Evolutionary conservation across 2,113 vertebrate species (phyloP).

Genomic region (Sinocyclocheilus rhinocerous): DNA sequence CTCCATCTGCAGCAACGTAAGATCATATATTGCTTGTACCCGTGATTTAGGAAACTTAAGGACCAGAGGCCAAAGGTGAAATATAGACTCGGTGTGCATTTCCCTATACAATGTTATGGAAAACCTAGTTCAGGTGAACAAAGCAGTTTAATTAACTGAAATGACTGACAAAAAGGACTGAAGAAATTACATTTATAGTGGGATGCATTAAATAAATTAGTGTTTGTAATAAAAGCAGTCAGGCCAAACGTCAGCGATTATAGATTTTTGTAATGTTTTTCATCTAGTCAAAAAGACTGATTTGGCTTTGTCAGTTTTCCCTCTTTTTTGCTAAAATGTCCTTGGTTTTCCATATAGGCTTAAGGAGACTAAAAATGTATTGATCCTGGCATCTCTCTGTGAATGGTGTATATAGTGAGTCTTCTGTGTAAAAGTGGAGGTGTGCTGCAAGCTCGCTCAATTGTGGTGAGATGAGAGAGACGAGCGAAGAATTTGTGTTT

Average conservation of each 20-base stretch:
- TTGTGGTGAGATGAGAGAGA: constrained; percentile 39
- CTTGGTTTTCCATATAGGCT: constrained; percentile 2
- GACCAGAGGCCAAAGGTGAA: constrained; percentile 50
- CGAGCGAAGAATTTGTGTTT: constrained; percentile 22
- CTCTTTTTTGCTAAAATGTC: neutral
- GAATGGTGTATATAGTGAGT: constrained; percentile 21
- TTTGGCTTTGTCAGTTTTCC: neutral
- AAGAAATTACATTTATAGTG: neutral
- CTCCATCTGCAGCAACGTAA: constrained; percentile 14
- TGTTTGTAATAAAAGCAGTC: neutral
- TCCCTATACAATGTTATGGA: neutral
- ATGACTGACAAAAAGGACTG: neutral
- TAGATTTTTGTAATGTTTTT: neutral
- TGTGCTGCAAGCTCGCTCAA: constrained; percentile 27
- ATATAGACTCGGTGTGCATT: constrained; percentile 23
- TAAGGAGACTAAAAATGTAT: neutral
- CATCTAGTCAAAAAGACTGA: neutral
- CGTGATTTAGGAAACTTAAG: constrained; percentile 26
- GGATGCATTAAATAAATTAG: neutral
- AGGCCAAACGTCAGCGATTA: neutral
- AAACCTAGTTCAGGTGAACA: neutral
- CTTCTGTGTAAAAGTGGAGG: constrained; percentile 30
- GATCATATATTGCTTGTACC: neutral
- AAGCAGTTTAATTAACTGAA: constrained; percentile 4
- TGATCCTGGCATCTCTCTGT: constrained; percentile 12